phyloP scores from a whole-genome alignment of 2,113 vertebrate genomes.

The Fulica atra region DNA sequence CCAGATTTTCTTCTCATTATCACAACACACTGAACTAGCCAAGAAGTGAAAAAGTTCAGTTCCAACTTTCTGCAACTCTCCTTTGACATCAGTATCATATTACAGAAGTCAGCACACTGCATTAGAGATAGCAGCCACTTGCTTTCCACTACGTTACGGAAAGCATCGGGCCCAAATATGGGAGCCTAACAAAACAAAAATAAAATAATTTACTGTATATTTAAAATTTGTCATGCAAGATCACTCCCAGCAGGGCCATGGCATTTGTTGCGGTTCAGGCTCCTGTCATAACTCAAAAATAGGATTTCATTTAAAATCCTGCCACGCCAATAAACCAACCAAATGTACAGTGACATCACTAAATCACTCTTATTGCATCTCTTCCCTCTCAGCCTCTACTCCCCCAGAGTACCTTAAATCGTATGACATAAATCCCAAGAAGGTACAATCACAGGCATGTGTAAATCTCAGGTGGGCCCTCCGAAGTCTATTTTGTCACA shows the following conservation, averaged over 20 bases:
- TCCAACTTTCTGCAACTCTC: not conserved
- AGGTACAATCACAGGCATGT: not conserved
- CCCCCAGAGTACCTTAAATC: not conserved
- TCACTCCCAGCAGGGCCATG: constrained; percentile 19
- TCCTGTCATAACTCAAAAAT: not conserved
- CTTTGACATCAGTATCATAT: not conserved
- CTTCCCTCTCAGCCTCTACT: not conserved
- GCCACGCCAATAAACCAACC: not conserved
- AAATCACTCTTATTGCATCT: not conserved
- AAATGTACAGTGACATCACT: constrained; percentile 4
- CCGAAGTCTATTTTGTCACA: not conserved
- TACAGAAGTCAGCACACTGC: not conserved
- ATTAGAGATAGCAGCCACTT: not conserved
- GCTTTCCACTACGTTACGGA: not conserved
- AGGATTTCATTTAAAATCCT: constrained; percentile 21
- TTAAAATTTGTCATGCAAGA: not conserved
- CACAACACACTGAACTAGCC: not conserved
- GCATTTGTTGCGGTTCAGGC: not conserved
- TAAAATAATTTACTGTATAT: not conserved
- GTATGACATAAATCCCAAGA: not conserved
- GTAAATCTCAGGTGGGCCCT: not conserved
- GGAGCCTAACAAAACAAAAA: not conserved
- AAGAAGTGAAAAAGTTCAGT: constrained; percentile 17
- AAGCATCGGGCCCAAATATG: not conserved
- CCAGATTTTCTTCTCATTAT: constrained; percentile 53